Conservation (phyloP, 2,797 vertebrate species). For the Delichon dasypus region DNA sequence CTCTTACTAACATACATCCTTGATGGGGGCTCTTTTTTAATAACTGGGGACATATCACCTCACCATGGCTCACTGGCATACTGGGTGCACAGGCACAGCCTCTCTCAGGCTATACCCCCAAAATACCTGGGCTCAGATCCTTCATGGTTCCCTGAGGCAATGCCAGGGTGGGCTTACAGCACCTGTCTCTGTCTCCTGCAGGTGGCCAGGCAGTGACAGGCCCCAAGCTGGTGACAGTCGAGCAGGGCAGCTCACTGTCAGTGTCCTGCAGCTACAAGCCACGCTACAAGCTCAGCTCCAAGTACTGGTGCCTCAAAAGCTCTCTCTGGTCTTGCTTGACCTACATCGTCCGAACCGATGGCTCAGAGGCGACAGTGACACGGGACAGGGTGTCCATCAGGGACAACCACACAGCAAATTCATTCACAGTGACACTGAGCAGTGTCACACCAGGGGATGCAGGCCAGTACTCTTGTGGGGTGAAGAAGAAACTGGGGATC, state of each 20-base stretch:
- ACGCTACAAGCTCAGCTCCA: background rate
- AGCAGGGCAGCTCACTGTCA: background rate
- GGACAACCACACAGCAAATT: background rate
- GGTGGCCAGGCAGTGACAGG: background rate
- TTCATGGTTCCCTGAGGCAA: accelerated
- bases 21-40: background rate
- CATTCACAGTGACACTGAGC: background rate
- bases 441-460: accelerated
- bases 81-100: accelerated
- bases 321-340: background rate
- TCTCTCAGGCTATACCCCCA: accelerated
- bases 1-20: accelerated
- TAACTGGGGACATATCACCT: background rate
- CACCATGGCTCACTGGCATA: accelerated
- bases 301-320: background rate
- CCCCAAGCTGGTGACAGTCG: accelerated
- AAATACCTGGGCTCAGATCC: background rate
- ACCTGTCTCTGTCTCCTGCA: background rate
- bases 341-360: background rate
- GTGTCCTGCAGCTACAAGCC: slow-evolving; percentile 20
- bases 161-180: accelerated
- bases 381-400: background rate
- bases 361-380: background rate
- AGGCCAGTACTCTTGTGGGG: background rate
- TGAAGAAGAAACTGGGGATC: background rate